Evolutionary conservation across 2,797 vertebrate genomes (phyloP).

Genomic region (Cercopithecus diana): DNA sequence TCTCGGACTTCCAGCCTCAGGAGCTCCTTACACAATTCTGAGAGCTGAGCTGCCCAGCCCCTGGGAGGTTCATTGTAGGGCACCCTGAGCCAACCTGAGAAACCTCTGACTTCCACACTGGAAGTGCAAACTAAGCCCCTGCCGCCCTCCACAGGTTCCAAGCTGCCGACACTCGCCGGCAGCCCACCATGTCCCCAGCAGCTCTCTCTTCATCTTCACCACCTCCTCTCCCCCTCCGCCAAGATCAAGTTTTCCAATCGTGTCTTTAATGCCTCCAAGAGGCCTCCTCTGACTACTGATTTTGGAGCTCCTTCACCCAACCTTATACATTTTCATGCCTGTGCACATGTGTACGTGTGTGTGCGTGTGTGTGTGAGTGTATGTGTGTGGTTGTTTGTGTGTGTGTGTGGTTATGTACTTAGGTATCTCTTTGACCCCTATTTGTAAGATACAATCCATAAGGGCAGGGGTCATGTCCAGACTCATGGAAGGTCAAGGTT

Average conservation of each 20-base stretch:
- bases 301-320: background rate
- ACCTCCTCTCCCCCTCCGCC: background rate
- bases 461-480: background rate
- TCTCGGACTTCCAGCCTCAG: too few species aligned
- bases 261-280: background rate
- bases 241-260: background rate
- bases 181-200: background rate
- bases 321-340: background rate
- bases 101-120: background rate
- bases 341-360: rapidly evolving
- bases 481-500: background rate
- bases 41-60: background rate
- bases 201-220: too few species aligned
- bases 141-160: rapidly evolving
- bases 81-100: background rate
- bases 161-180: background rate
- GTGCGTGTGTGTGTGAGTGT: background rate
- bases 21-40: background rate
- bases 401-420: background rate
- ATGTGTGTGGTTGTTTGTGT: background rate
- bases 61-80: background rate
- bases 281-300: background rate
- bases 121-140: rapidly evolving
- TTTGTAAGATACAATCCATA: background rate
- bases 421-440: background rate